Conservation (phyloP, 2,888 invertebrate genomes). For the Parnassius smintheus region DNA sequence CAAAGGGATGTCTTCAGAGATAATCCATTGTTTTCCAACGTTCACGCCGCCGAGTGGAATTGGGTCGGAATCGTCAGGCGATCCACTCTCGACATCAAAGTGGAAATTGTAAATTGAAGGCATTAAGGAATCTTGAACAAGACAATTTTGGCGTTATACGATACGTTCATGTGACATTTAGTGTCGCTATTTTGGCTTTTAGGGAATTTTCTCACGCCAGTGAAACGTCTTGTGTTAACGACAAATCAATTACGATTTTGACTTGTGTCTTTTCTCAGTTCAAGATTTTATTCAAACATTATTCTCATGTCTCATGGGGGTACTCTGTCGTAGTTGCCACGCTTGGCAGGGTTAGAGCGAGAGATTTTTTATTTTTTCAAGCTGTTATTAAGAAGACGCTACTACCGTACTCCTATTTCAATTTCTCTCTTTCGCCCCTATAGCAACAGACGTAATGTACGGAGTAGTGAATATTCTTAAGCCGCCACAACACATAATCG, state of each 20-base stretch:
- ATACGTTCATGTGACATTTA: conserved; percentile 30
- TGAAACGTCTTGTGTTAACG: background rate
- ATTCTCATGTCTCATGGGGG: no score
- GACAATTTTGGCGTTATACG: conserved; percentile 34
- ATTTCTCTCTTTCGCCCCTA: no score
- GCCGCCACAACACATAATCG: no score
- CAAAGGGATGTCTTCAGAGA: conserved; percentile 29
- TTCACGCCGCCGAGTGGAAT: conserved; percentile 19
- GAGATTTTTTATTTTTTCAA: no score
- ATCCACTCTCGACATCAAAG: conserved; percentile 22
- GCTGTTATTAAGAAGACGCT: no score
- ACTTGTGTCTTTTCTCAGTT: no score
- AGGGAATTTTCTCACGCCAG: background rate
- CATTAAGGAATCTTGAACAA: conserved; percentile 30
- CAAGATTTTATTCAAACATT: no score
- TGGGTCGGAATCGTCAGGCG: conserved; percentile 22
- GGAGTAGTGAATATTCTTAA: no score
- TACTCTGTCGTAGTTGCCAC: no score
- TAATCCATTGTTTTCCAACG: conserved; percentile 28
- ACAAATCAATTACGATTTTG: background rate
- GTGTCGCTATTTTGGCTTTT: conserved; percentile 3
- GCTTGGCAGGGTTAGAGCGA: no score
- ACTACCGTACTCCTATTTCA: no score
- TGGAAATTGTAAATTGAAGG: conserved; percentile 33
- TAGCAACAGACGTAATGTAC: no score